phyloP scores from a whole-genome alignment of 2,888 invertebrate species.

The Argynnis bischoffii region DNA sequence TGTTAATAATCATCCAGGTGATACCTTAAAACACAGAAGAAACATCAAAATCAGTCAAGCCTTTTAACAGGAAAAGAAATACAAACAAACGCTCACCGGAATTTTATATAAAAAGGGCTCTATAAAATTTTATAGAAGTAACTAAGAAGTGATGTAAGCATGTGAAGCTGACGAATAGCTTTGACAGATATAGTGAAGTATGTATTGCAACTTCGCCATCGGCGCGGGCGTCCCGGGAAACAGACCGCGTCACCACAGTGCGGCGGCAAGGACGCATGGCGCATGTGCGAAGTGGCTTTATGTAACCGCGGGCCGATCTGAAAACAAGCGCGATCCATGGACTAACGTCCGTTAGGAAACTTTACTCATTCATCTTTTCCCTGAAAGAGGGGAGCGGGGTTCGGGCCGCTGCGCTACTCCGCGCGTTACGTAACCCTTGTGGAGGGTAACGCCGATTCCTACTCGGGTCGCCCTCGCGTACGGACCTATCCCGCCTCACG shows the following conservation, averaged over 20 bases:
- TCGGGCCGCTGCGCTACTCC: slow-evolving; percentile 64
- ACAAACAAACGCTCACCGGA: no score
- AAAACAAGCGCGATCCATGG: slow-evolving; percentile 70
- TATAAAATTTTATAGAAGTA: no score
- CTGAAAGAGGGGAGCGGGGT: slow-evolving; percentile 73
- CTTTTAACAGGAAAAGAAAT: no score
- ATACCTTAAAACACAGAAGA: no score
- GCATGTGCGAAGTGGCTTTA: slow-evolving; percentile 68
- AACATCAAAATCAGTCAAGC: no score
- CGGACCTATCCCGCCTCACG: slow-evolving; percentile 52
- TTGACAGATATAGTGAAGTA: not conserved
- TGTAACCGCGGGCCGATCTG: slow-evolving; percentile 66
- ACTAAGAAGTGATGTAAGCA: no score
- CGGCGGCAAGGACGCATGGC: slow-evolving; percentile 21
- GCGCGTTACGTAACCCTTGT: slow-evolving; percentile 69
- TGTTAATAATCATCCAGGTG: no score
- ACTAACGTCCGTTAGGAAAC: slow-evolving; percentile 76
- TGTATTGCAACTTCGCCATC: not conserved
- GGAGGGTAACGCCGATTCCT: slow-evolving; percentile 60
- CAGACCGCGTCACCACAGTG: slow-evolving; percentile 19
- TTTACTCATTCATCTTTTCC: slow-evolving; percentile 81
- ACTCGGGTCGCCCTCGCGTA: slow-evolving; percentile 59
- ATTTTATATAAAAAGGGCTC: no score
- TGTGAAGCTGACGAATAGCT: not conserved
- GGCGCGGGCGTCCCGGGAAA: slow-evolving; percentile 28